Conservation (phyloP, 2,888 invertebrate genomes). For the Villa cingulata region DNA sequence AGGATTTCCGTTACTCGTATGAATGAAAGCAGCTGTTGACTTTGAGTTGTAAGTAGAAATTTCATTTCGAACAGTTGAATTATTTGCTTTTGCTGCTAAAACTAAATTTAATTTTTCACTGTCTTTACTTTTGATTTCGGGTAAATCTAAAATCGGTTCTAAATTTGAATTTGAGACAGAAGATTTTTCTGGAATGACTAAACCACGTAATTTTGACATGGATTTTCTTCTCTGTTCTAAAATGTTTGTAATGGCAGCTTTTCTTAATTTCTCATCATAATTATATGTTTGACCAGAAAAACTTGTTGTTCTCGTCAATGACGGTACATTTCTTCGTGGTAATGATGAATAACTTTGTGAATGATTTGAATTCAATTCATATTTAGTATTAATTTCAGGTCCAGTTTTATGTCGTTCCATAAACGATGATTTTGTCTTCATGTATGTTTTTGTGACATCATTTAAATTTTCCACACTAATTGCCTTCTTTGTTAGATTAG, state of each 20-base stretch:
- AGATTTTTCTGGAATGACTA: constrained; percentile 70
- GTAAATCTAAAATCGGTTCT: constrained; percentile 56
- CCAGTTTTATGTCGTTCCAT: constrained; percentile 4
- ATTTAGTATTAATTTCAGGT: not conserved
- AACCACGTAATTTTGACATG: constrained; percentile 71
- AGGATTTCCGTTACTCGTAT: constrained; percentile 28
- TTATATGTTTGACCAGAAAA: constrained; percentile 31
- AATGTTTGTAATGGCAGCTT: constrained; percentile 56
- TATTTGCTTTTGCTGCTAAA: constrained; percentile 27
- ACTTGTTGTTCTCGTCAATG: constrained; percentile 31
- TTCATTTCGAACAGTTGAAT: constrained; percentile 23
- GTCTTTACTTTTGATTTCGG: constrained; percentile 68
- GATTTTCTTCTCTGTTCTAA: constrained; percentile 70
- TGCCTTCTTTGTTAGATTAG: constrained; percentile 40
- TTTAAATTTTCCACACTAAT: constrained; percentile 43
- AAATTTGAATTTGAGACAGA: constrained; percentile 34
- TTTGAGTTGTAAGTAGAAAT: constrained; percentile 18
- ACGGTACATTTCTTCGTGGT: constrained; percentile 18
- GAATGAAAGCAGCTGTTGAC: constrained; percentile 22
- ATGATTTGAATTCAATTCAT: constrained; percentile 22
- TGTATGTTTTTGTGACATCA: constrained; percentile 25
- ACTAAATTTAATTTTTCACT: constrained; percentile 32
- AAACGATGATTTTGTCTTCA: constrained; percentile 3
- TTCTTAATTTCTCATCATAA: constrained; percentile 37
- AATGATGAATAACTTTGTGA: constrained; percentile 24